Evolutionary conservation across 2,888 invertebrate species (phyloP), one percentile per base, ranked within the genome.

Genomic region (Acanthoscelides obtectus): DNA sequence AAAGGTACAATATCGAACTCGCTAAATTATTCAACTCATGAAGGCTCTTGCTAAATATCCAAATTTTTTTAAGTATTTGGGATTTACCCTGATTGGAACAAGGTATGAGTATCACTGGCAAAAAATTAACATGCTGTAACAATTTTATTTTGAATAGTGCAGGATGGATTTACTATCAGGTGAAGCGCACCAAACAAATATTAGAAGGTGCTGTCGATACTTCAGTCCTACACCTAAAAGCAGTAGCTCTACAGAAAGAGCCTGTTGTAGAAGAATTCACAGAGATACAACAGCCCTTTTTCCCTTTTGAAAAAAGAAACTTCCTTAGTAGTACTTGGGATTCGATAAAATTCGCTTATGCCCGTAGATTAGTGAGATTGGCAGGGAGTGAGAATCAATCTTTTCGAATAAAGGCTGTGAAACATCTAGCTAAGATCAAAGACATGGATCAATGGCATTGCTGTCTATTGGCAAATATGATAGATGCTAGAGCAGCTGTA

Each of bases 401-500:
- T 70, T 89, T 92, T 75, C 88, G 90, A 83, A 86, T 88, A 69
- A 88, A 89, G 79, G 93, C 94, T 0, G 84, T 93, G 0, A 87
- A 89, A 69, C 89, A 90, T 73, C 85, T 94, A 20, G 90, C 91
- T 0, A 87, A 88, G 45, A 88, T 93, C 76, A 91, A 90, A 81
- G 88, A 90, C 80, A 87, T 93, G 66, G 81, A 84, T 68, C 77
- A 81, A 71, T 85, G 85, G 84, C 85, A 86, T 75, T 85, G 80
- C 77, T 80, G 82, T 70, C 91, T 93, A 79, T 87, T 96, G 73
- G 94, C 96, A 4, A 94, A 95, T 85, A 91, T 93, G 75, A 88
- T 94, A 78, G 93, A 95, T 86, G 88, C 90, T 67, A 87, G 89
- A 77, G 94, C 94, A 0, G 92, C 94, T 1, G 90, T 95, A 0